These are phyloP conservation scores for Lordiphosa clarofinis DNA, from an alignment of 1,140 invertebrate genomes.

Conservation along the genomic window DNA sequence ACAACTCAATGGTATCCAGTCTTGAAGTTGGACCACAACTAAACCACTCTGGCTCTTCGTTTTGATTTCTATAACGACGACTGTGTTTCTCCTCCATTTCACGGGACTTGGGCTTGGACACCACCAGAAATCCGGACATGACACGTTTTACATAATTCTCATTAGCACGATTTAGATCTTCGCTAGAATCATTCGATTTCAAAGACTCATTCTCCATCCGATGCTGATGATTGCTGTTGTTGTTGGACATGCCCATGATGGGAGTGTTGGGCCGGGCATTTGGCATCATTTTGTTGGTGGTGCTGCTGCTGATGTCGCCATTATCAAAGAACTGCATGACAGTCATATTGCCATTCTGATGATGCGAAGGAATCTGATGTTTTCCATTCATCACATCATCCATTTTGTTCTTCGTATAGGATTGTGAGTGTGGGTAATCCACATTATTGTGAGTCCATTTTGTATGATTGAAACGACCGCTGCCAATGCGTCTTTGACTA, in stretches of 20 bases:
- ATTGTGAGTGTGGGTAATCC: slow-evolving; percentile 32
- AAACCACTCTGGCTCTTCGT: slow-evolving; percentile 74
- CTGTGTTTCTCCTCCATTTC: slow-evolving; percentile 61
- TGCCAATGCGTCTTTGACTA: slow-evolving; percentile 76
- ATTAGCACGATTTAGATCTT: slow-evolving; percentile 59
- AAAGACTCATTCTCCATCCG: slow-evolving; percentile 52
- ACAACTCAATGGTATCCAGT: slow-evolving; percentile 72
- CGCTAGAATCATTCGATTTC: slow-evolving; percentile 52
- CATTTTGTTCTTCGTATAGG: slow-evolving; percentile 34
- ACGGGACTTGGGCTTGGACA: slow-evolving; percentile 66
- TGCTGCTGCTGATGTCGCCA: slow-evolving; percentile 41
- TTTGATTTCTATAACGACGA: slow-evolving; percentile 61
- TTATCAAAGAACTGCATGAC: slow-evolving; percentile 57
- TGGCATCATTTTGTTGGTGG: slow-evolving; percentile 16
- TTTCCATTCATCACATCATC: slow-evolving; percentile 31
- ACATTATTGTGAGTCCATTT: slow-evolving; percentile 56
- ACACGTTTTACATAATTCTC: slow-evolving; percentile 76
- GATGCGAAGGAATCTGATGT: slow-evolving; percentile 19
- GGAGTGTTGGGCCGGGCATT: slow-evolving; percentile 54
- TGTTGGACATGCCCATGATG: slow-evolving; percentile 53
- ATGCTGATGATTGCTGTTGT: slow-evolving; percentile 29
- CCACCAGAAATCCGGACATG: slow-evolving; percentile 70
- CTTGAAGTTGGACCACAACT: slow-evolving; percentile 74
- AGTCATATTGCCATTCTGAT: slow-evolving; percentile 39
- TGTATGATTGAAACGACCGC: slow-evolving; percentile 61